Conservation (phyloP, 2,797 vertebrate genomes). For the Lophura swinhoii region DNA sequence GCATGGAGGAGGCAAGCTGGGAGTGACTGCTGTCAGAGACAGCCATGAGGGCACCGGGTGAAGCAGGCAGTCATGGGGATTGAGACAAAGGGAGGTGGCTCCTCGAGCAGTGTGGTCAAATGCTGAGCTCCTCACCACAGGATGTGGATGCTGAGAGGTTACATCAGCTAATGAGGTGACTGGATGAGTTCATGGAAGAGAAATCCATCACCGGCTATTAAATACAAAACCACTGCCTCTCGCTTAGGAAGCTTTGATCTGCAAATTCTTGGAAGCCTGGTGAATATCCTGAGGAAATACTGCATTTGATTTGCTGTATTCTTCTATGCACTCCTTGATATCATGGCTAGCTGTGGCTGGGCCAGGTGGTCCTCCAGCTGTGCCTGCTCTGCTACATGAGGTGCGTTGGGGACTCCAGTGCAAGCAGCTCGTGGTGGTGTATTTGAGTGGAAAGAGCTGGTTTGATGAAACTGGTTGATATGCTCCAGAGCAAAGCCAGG, state of each 20-base stretch:
- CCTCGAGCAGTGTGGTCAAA: neutral
- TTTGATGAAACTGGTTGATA: neutral
- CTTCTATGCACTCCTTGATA: neutral
- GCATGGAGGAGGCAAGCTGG: neutral
- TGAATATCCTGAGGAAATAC: neutral
- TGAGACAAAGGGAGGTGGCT: slow-evolving; percentile 33
- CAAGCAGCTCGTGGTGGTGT: neutral
- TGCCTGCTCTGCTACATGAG: neutral
- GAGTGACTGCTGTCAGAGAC: neutral
- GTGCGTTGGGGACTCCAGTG: too few species aligned
- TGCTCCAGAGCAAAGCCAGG: neutral
- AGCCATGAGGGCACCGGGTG: neutral
- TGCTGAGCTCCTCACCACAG: slow-evolving; percentile 45
- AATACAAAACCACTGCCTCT: slow-evolving; percentile 59
- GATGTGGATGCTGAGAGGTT: slow-evolving; percentile 57
- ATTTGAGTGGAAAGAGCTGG: neutral
- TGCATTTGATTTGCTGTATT: neutral
- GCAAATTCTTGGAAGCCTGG: slow-evolving; percentile 18
- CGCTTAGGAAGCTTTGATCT: slow-evolving; percentile 30
- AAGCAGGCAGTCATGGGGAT: neutral
- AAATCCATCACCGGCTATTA: slow-evolving; percentile 56
- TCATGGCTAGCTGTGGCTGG: neutral
- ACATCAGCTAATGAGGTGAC: slow-evolving; percentile 68
- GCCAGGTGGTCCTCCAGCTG: neutral
- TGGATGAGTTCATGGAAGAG: slow-evolving; percentile 68